phyloP scores from a whole-genome alignment of 1,140 invertebrate genomes.

The Cydia splendana region DNA sequence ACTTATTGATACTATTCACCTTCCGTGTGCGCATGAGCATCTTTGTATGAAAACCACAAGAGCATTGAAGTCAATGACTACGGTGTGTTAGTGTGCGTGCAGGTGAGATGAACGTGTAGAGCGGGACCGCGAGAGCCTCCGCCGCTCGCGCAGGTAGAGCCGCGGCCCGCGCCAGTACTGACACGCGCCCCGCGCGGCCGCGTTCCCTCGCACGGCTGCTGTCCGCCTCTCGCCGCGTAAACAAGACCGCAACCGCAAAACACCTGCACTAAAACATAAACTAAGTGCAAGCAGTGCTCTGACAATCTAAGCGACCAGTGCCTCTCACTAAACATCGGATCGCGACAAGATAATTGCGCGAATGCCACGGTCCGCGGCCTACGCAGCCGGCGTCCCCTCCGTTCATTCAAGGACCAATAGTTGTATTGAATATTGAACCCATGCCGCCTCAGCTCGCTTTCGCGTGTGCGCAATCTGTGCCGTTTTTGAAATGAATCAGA shows the following conservation, averaged over 20 bases:
- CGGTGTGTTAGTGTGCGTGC: constrained; percentile 46
- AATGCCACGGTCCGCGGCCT: constrained; percentile 74
- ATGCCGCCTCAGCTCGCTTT: constrained; percentile 57
- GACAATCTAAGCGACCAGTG: constrained; percentile 33
- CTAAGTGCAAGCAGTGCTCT: constrained; percentile 25
- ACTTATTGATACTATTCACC: constrained; percentile 13
- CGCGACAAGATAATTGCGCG: constrained; percentile 63
- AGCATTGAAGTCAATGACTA: constrained; percentile 31
- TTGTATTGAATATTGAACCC: constrained; percentile 67
- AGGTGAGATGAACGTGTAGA: constrained; percentile 60
- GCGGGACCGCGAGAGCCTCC: constrained; percentile 57
- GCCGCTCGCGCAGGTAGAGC: constrained; percentile 45
- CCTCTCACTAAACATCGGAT: constrained; percentile 36
- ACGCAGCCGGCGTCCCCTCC: constrained; percentile 74
- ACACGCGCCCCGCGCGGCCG: constrained; percentile 65
- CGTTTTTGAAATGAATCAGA: constrained; percentile 62
- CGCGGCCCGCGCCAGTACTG: constrained; percentile 57
- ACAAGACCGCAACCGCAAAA: constrained; percentile 16
- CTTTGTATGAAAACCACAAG: constrained; percentile 18
- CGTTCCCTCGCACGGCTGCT: constrained; percentile 41
- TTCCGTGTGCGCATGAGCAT: neutral
- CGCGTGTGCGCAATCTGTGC: constrained; percentile 52
- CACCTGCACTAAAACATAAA: constrained; percentile 28
- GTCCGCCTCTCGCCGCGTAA: neutral
- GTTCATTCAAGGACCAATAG: constrained; percentile 76